Conservation (phyloP, 2,113 vertebrate genomes). For the Mirounga angustirostris region DNA sequence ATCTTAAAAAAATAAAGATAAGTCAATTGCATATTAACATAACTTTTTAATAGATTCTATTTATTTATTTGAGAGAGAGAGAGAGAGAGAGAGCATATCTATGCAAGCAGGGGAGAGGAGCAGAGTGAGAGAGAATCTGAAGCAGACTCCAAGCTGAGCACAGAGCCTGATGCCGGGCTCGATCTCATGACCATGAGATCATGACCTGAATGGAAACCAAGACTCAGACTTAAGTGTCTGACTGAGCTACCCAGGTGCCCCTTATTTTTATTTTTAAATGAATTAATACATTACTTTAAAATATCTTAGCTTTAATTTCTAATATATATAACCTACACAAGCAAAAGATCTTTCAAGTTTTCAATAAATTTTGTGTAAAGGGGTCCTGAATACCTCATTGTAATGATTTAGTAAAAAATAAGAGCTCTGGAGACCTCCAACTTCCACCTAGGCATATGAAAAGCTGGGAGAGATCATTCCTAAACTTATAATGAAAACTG, state of each 20-base stretch:
- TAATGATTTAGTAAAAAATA: constrained; percentile 10
- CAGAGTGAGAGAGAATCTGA: not conserved
- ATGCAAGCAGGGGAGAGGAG: too few relatives aligned
- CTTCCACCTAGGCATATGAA: not conserved
- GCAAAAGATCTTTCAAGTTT: not conserved
- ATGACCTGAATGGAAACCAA: not conserved
- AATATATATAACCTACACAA: not conserved
- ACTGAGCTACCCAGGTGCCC: not conserved
- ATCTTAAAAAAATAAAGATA: too few relatives aligned
- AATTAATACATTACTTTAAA: not conserved
- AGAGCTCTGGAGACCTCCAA: not conserved
- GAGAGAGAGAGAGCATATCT: not conserved
- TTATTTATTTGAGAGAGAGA: not conserved
- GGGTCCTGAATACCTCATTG: not conserved
- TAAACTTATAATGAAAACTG: not conserved
- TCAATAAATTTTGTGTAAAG: not conserved
- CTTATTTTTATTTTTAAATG: not conserved
- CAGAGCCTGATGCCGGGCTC: not conserved
- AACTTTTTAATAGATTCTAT: not conserved
- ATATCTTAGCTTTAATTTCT: not conserved
- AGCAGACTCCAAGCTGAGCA: not conserved
- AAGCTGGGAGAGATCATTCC: not conserved
- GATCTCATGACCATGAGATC: not conserved
- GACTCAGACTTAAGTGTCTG: not conserved
- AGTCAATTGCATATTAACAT: too few relatives aligned